These are phyloP conservation scores for Melikaiella ostensackeni DNA, from an alignment of 2,888 invertebrate species.

Conservation along the genomic window DNA sequence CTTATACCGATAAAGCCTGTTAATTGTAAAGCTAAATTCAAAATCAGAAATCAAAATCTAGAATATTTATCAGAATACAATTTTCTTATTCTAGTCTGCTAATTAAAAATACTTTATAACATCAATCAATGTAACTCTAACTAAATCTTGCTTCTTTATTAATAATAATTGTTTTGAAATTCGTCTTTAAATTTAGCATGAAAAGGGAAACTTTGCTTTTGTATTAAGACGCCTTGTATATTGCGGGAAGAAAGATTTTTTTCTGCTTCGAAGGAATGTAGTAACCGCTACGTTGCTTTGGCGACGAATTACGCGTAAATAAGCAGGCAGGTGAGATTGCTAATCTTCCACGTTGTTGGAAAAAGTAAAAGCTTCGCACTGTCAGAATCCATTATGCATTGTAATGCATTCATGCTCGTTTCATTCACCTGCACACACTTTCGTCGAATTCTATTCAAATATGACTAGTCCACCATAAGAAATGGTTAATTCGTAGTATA, in stretches of 20 bases:
- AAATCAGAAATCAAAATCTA: too few species aligned
- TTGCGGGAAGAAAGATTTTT: conserved; percentile 50
- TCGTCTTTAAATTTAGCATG: background rate
- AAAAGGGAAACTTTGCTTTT: conserved; percentile 41
- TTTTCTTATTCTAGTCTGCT: too few species aligned
- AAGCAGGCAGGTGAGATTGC: conserved; percentile 53
- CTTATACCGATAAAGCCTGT: too few species aligned
- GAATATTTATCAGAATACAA: too few species aligned
- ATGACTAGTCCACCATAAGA: background rate
- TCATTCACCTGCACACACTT: conserved; percentile 15
- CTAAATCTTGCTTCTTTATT: too few species aligned
- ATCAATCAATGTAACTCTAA: too few species aligned
- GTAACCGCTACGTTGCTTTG: conserved; percentile 50
- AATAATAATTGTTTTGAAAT: background rate
- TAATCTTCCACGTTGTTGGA: conserved; percentile 37
- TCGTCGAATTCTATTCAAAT: background rate
- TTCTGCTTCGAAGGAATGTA: conserved; percentile 54
- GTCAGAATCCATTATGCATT: conserved; percentile 37
- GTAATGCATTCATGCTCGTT: conserved; percentile 29
- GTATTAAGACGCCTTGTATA: conserved; percentile 51
- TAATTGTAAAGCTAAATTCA: too few species aligned
- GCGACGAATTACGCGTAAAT: conserved; percentile 58
- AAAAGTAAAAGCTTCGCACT: conserved; percentile 39
- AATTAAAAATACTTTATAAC: too few species aligned
- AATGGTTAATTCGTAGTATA: conserved; percentile 1